Percentiles rank a stretch among this genome's conserved stretches.
These are phyloP conservation scores for Cuculus canorus DNA, from an alignment of 2,797 vertebrate genomes.

Conservation along the genomic window DNA sequence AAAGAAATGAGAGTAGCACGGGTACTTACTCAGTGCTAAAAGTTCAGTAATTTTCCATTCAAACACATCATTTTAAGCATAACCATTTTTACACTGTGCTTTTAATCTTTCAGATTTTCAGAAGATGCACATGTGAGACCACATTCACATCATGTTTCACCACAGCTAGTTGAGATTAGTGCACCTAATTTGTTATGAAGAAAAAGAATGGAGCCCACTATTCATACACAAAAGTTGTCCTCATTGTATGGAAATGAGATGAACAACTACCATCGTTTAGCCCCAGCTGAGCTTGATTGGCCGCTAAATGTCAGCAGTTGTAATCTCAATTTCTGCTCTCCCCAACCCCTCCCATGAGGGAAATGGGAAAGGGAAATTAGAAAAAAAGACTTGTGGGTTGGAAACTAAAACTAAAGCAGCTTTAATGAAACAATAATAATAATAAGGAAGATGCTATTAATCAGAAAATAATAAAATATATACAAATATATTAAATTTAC, in stretches of 20 bases:
- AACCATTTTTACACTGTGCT: slow-evolving; percentile 3
- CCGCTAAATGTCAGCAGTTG: too few species aligned
- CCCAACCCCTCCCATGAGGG: too few species aligned
- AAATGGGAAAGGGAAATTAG: too few species aligned
- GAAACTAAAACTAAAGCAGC: too few species aligned
- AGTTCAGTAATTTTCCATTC: neutral
- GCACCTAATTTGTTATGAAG: neutral
- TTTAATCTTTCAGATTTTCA: slow-evolving; percentile 35
- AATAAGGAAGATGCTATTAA: too few species aligned
- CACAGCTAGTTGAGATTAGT: slow-evolving; percentile 35
- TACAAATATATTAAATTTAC: too few species aligned
- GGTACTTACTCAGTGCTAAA: slow-evolving; percentile 1
- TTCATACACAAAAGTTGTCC: neutral
- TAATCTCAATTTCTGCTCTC: too few species aligned
- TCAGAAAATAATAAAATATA: too few species aligned
- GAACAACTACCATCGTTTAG: neutral
- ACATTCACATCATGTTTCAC: neutral
- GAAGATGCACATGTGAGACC: slow-evolving; percentile 4
- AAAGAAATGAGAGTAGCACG: neutral
- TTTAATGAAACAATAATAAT: too few species aligned
- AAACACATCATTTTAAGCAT: slow-evolving; percentile 10
- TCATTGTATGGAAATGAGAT: neutral
- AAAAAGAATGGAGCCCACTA: neutral
- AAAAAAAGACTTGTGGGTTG: too few species aligned
- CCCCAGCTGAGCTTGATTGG: too few species aligned